Base-by-base conservation (phyloP, 2,888 invertebrate species). In the Leuctra nigra region DNA sequence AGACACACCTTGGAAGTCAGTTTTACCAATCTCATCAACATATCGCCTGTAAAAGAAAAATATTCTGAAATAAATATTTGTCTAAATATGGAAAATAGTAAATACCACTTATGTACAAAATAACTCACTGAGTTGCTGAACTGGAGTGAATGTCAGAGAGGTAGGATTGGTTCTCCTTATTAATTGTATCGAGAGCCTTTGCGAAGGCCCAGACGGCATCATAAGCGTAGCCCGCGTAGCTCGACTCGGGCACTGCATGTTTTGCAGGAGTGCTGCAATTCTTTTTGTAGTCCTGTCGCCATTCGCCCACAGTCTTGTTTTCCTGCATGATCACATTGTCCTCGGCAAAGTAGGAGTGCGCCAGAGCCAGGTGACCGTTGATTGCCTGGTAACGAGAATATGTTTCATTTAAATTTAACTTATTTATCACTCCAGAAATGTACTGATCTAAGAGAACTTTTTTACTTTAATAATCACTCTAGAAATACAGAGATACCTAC, bases 181-280 rank as follows among this genome's bases (percentile, higher is more conserved):
- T 69, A 1, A 90, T 72, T 61, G 78, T 75, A 66, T 87, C 80
- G 24, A 87, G 72, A 1, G 86, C 88, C 35, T 80, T 71, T 2
- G 86, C 89, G 69, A 85, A 89, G 0, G 83, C 82, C 89, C 90
- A 90, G 53, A 89, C 84, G 0, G 87, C 88, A 70, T 90, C 90
- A 65, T 90, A 90, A 0, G 86, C 85, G 67, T 82, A 89, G 1
- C 86, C 85, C 0, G 84, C 85, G 68, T 86, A 88, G 62, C 80
- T 77, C 0, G 84, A 84, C 6, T 70, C 68, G 20, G 67, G 64
- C 11, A 50, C 33, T 13, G 23, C 11, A n/a, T 68, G 64, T 20
- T 63, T 54, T 9, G 64, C 65, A 44, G 66, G 58, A 2, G 55
- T 41, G 11, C 56, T 55, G 59, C 71, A 70, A 1, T 56, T 25